Percentiles rank a stretch among this genome's conserved stretches.
Evolutionary conservation across 2,113 vertebrate species (phyloP).

Genomic region (Melanerpes formicivorus): DNA sequence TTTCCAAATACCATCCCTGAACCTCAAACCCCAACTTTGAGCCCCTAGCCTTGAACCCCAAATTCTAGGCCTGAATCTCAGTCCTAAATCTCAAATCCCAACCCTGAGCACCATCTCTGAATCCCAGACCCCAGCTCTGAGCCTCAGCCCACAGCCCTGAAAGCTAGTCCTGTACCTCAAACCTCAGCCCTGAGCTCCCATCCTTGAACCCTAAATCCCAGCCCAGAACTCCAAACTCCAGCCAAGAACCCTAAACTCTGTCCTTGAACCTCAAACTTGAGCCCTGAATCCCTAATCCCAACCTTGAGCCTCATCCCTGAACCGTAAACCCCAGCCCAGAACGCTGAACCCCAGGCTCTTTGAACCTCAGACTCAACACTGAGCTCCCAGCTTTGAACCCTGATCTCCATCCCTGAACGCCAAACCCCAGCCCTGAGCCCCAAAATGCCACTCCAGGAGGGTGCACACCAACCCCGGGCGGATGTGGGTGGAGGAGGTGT

Average conservation of each 20-base stretch:
- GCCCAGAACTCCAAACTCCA: too few relatives aligned
- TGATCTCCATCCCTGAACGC: background rate
- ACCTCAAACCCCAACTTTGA: background rate
- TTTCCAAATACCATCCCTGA: background rate
- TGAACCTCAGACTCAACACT: too few relatives aligned
- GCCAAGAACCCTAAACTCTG: background rate
- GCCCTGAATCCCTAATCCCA: background rate
- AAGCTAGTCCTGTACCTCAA: background rate
- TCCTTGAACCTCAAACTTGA: background rate
- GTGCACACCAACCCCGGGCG: too few relatives aligned
- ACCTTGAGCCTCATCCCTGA: too few relatives aligned
- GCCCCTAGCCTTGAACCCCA: background rate
- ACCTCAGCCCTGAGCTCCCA: background rate
- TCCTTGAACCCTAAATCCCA: background rate
- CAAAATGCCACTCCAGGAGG: background rate
- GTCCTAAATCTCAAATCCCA: background rate
- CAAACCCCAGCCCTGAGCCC: too few relatives aligned
- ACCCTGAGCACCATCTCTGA: background rate
- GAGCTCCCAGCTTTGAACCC: background rate
- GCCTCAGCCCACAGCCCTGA: background rate
- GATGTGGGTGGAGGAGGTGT: accelerated
- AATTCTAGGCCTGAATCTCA: accelerated
- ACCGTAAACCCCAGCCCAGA: background rate
- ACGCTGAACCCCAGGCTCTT: too few relatives aligned
- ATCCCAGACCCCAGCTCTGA: background rate